Evolutionary conservation across 1,140 invertebrate species (phyloP).

Genomic region (Leptonema lineaticorne): DNA sequence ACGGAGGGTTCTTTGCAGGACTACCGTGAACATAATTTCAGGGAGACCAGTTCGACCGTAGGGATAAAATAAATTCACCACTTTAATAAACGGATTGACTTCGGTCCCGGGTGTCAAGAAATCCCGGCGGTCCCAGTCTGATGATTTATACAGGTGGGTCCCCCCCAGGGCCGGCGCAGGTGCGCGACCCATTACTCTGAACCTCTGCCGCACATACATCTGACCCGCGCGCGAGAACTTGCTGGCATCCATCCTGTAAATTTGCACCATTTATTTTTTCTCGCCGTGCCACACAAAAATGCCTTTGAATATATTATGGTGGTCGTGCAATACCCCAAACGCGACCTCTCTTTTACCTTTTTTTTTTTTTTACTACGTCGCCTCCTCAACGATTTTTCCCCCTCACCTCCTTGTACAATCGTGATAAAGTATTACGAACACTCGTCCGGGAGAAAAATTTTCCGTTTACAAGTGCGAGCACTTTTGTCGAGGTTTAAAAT

Average conservation of each 20-base stretch:
- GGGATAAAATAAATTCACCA: constrained; percentile 39
- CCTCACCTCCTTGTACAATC: not conserved
- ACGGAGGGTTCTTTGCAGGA: not conserved
- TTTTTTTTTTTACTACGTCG: not conserved
- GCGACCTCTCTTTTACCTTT: not conserved
- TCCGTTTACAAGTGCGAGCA: too few species aligned
- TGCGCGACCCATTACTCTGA: constrained; percentile 30
- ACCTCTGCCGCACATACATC: constrained; percentile 17
- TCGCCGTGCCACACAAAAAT: constrained; percentile 16
- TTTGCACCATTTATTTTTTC: constrained; percentile 30
- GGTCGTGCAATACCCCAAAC: not conserved
- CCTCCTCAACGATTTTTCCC: not conserved
- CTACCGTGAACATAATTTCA: constrained; percentile 7
- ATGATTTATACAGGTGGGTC: constrained; percentile 37
- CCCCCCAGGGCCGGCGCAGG: constrained; percentile 15
- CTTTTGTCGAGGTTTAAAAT: too few species aligned
- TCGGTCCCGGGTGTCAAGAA: constrained; percentile 32
- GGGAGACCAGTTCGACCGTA: not conserved
- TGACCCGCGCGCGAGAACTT: constrained; percentile 19
- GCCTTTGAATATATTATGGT: constrained; percentile 30
- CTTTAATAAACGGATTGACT: constrained; percentile 43
- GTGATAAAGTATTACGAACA: not conserved
- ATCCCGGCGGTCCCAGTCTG: constrained; percentile 23
- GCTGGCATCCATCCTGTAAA: constrained; percentile 27
- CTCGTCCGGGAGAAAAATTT: not conserved